Evolutionary conservation across 1,140 invertebrate genomes (phyloP).

Genomic region (Anthonomus grandis): DNA sequence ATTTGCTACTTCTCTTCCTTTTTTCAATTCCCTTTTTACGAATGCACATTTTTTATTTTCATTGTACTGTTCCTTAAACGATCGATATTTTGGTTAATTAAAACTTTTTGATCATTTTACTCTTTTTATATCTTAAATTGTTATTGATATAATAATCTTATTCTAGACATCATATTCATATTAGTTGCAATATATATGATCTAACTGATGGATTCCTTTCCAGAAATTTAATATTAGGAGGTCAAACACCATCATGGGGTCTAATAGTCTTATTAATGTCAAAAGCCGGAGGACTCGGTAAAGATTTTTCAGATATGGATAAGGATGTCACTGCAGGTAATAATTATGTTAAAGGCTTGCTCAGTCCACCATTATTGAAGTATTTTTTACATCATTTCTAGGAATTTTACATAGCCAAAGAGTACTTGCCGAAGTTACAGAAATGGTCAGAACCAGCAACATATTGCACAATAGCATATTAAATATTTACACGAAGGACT

Average conservation of each 20-base stretch:
- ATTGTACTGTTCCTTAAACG: too few relatives aligned
- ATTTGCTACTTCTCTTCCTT: too few relatives aligned
- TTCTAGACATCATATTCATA: too few relatives aligned
- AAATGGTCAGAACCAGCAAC: conserved; percentile 96
- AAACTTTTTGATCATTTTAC: too few relatives aligned
- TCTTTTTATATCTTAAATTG: too few relatives aligned
- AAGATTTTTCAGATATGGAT: conserved; percentile 71
- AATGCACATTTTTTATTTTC: too few relatives aligned
- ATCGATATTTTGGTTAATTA: too few relatives aligned
- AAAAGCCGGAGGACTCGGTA: conserved; percentile 79
- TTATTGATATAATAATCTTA: too few relatives aligned
- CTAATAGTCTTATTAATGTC: conserved; percentile 86
- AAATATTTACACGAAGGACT: conserved; percentile 41
- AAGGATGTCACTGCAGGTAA: conserved; percentile 74
- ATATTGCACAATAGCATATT: conserved; percentile 80
- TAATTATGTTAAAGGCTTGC: conserved; percentile 42
- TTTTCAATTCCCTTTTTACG: too few relatives aligned
- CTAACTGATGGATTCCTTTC: too few relatives aligned
- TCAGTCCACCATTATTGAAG: too few relatives aligned
- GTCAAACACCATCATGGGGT: conserved; percentile 64
- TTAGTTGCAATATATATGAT: too few relatives aligned
- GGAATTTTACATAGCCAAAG: conserved; percentile 72
- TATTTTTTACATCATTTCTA: conserved; percentile 14
- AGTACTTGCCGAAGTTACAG: conserved; percentile 88
- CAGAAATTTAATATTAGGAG: conserved; percentile 38